Conservation (phyloP, 2,113 vertebrate genomes). For the Pseudorhombus dupliciocellatus region DNA sequence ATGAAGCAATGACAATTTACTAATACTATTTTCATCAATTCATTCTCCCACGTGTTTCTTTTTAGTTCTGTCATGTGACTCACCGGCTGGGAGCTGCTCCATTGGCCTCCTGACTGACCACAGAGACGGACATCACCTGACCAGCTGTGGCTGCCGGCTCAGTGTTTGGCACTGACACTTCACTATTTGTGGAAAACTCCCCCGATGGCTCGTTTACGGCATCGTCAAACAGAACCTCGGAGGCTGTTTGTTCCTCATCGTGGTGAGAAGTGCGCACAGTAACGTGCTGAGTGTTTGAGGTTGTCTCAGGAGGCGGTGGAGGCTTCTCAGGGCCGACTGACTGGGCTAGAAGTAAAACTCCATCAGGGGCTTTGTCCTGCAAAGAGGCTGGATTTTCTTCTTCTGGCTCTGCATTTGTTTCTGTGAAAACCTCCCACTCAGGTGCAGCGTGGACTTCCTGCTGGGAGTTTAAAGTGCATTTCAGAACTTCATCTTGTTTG, state of each 20-base stretch:
- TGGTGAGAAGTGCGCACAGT: not conserved
- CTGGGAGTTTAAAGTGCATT: constrained; percentile 41
- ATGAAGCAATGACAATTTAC: not conserved
- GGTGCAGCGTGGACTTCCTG: not conserved
- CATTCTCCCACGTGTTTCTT: too few species aligned
- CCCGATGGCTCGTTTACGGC: not conserved
- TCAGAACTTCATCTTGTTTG: not conserved
- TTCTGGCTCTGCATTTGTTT: not conserved
- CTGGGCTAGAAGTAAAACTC: not conserved
- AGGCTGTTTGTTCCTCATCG: not conserved
- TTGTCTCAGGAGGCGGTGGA: not conserved
- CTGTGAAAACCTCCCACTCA: not conserved
- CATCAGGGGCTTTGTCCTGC: constrained; percentile 11
- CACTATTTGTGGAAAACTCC: constrained; percentile 6
- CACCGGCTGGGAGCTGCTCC: constrained; percentile 39
- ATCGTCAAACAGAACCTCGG: not conserved
- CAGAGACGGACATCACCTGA: constrained; percentile 24
- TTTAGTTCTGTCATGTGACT: constrained; percentile 25
- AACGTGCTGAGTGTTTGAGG: constrained; percentile 12
- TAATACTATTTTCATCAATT: too few species aligned
- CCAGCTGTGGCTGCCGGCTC: constrained; percentile 5
- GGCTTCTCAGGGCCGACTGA: constrained; percentile 12
- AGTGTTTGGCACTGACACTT: constrained; percentile 22
- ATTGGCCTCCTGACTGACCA: constrained; percentile 21
- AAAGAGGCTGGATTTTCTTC: not conserved